Base-by-base conservation (phyloP, 2,113 vertebrate species). In the Bostrychus sinensis region DNA sequence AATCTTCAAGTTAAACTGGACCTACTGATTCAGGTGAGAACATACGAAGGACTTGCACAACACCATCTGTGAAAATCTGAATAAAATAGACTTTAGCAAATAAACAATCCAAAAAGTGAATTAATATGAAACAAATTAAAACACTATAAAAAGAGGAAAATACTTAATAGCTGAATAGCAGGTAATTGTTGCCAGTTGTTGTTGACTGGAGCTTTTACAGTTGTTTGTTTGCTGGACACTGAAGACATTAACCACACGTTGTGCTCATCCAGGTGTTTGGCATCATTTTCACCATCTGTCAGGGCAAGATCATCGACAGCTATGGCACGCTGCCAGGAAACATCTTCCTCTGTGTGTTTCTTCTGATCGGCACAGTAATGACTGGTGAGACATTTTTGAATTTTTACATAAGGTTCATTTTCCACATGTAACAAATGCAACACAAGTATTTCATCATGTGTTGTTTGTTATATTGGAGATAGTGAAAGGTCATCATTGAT, bases 281-380 rank as follows among this genome's bases (percentile, higher is more conserved):
- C 61, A 96, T 98, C 81, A 93, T 94, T 62, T 97, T 99, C 84
- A 99, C 96, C 66, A 93, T 96, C 30, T 60, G 90, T 77, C 94
- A 99, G 77, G 96, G 96, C 4, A 92, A 94, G 84, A 94, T 99
- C 70, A 95, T 98, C 0, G 92, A 97, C 62, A 0, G 0, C 5
- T 96, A 93, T 23, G 91, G 88, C 62, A 94, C 94, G 0, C 68
- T 73, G 63, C 81, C 86, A 4, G 96, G 96, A 63, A 99, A 99
- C 84, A 90, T 98, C 77, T 93, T 99, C 82, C 92, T 98, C 59
- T 98, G 95, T 39, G 87, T 92, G 3, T 95, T 98, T 77, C 92
- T 99, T 8, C 42, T 94, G 7, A 81, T 97, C 7, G 97, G 97
- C 37, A 85, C 91, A 0, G 0, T 93, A 70, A 79, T 97, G 58